Evolutionary conservation across 1,140 invertebrate species (phyloP).

Genomic region (Tetragonula clypearis): DNA sequence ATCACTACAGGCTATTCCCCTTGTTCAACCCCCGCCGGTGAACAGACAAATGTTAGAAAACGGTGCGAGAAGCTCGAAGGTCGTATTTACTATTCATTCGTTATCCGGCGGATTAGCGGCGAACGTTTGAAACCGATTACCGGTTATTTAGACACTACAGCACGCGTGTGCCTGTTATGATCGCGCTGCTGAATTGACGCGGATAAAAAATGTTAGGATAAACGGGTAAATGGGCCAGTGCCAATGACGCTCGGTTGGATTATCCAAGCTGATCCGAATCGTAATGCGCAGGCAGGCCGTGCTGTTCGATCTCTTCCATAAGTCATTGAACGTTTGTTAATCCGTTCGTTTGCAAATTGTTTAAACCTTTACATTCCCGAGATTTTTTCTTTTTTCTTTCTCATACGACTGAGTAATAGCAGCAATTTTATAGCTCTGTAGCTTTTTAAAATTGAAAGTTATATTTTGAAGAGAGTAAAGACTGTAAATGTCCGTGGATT

Average conservation of each 20-base stretch:
- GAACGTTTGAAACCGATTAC: slow-evolving; percentile 1
- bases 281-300: not conserved
- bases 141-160: not conserved
- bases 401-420: no score
- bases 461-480: no score
- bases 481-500: no score
- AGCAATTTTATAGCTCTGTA: no score
- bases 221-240: no score
- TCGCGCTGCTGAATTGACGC: not conserved
- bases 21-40: slow-evolving; percentile 30
- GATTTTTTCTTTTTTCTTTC: no score
- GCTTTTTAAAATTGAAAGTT: no score
- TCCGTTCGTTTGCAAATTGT: not conserved
- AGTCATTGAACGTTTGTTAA: not conserved
- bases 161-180: not conserved
- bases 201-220: not conserved
- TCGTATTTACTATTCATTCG: slow-evolving; percentile 48
- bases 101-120: slow-evolving; percentile 2
- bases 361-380: no score
- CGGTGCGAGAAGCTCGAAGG: slow-evolving; percentile 30
- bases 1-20: slow-evolving; percentile 41
- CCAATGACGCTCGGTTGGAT: not conserved
- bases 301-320: no score
- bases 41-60: slow-evolving; percentile 62
- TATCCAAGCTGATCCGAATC: not conserved